Evolutionary conservation across 2,888 invertebrate genomes (phyloP), one percentile per base, ranked within the genome.

Genomic region (Rhingia rostrata): DNA sequence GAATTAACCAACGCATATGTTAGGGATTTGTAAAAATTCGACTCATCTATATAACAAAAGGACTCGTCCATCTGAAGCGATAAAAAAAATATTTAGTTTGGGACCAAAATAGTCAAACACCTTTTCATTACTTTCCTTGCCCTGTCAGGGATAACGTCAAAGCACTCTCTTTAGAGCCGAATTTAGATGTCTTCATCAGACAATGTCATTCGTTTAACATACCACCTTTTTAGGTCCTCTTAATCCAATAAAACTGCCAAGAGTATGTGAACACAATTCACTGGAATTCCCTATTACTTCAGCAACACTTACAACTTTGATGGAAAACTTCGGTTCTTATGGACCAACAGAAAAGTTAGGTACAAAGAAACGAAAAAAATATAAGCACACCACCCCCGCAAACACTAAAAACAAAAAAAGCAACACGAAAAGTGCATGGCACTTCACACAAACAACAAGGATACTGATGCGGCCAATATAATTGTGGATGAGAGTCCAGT

Each of bases 401-500:
- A 69, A 37, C 6, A 49, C 39, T 47, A 53, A 54, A 47, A 54
- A 53, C 35, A 63, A 14, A 60, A 53, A 12, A 45, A 60, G 43
- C 9, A 58, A 56, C 51, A 56, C 58, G 30, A 75, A 81, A 75
- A 75, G 53, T 66, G 60, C 70, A 82, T 51, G 39, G n/a, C 58
- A 77, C 53, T 77, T 64, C 45, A 64, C 53, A 69, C 41, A 75
- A 47, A 33, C 33, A 70, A 10, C 53, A 12, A 43, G 33, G 43
- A 58, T 64, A 41, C 54, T 60, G 66, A 73, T 67, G 51, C 53
- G 45, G 47, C 72, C 61, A 78, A 78, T 67, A 72, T 61, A 61
- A 78, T 67, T 51, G 64, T 82, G 60, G 7, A 72, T 66, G 41
- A 61, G 51, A 56, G 78, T 77, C 66, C 78, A 56, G 72, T 61